These are phyloP conservation scores for Solen grandis DNA, from an alignment of 1,140 invertebrate species.

Conservation along the genomic window DNA sequence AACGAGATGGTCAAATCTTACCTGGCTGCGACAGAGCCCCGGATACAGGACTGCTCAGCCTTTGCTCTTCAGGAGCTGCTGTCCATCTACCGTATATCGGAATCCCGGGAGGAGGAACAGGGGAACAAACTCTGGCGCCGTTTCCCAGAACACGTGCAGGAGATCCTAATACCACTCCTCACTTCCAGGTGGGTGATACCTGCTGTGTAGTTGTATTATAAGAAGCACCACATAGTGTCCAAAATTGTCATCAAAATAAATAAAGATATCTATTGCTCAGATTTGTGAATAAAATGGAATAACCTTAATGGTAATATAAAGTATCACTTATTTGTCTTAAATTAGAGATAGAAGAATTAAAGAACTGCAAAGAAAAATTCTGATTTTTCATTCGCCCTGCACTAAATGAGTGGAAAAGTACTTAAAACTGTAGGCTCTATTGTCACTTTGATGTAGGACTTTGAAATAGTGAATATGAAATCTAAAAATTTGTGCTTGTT, in stretches of 20 bases:
- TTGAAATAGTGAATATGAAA: no score
- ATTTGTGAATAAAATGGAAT: no score
- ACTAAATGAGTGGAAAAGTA: no score
- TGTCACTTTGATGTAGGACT: no score
- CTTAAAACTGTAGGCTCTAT: no score
- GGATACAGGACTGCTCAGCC: slow-evolving; percentile 80
- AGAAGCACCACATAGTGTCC: not conserved
- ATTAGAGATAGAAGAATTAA: no score
- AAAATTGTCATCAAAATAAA: not conserved
- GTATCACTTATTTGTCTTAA: no score
- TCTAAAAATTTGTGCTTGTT: no score
- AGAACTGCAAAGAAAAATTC: no score
- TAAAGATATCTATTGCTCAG: not conserved
- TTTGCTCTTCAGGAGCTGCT: slow-evolving; percentile 82
- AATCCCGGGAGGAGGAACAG: slow-evolving; percentile 57
- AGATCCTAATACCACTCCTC: slow-evolving; percentile 81
- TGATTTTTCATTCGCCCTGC: no score
- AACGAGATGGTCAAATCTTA: slow-evolving; percentile 80
- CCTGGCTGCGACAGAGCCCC: slow-evolving; percentile 79
- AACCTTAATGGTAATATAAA: no score
- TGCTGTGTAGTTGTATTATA: not conserved
- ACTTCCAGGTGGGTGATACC: slow-evolving; percentile 77
- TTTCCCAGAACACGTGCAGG: slow-evolving; percentile 80
- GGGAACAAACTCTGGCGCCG: slow-evolving; percentile 79
- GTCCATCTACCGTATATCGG: slow-evolving; percentile 78